phyloP scores from a whole-genome alignment of 2,888 invertebrate species.

The Kryphioiulus occultus region DNA sequence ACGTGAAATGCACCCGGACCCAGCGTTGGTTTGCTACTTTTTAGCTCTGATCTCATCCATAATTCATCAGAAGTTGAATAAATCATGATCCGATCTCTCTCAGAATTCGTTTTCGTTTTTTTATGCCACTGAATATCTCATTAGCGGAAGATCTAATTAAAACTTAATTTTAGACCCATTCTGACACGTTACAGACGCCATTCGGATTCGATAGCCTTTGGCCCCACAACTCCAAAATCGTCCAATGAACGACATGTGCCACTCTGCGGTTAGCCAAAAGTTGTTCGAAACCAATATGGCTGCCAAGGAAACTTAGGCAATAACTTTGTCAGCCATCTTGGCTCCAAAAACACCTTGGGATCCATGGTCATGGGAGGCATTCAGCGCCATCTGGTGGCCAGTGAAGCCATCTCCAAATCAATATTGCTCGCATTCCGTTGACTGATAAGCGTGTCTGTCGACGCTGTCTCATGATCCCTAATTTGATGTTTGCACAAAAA shows the following conservation, averaged over 20 bases:
- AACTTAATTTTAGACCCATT: neutral
- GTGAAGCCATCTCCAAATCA: neutral
- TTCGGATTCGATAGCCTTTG: neutral
- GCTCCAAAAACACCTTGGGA: too few species aligned
- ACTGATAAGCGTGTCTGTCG: neutral
- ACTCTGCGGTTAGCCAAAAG: too few species aligned
- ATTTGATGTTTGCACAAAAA: neutral
- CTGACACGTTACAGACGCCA: neutral
- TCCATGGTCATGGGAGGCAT: neutral
- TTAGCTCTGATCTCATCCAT: slow-evolving; percentile 5
- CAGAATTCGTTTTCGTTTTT: neutral
- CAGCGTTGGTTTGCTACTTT: neutral
- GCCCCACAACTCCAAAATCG: neutral
- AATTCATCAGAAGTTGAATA: neutral
- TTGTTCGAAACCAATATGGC: too few species aligned
- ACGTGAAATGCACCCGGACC: neutral
- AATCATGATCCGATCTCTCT: neutral
- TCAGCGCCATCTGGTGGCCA: neutral
- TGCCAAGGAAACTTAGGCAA: too few species aligned
- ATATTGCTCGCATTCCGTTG: neutral
- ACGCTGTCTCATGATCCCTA: neutral
- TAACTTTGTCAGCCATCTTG: too few species aligned
- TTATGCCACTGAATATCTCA: neutral
- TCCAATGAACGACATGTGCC: neutral
- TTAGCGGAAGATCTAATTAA: neutral